Base-by-base conservation (phyloP, 2,797 vertebrate genomes). In the Oceanodroma leucorhoa region DNA sequence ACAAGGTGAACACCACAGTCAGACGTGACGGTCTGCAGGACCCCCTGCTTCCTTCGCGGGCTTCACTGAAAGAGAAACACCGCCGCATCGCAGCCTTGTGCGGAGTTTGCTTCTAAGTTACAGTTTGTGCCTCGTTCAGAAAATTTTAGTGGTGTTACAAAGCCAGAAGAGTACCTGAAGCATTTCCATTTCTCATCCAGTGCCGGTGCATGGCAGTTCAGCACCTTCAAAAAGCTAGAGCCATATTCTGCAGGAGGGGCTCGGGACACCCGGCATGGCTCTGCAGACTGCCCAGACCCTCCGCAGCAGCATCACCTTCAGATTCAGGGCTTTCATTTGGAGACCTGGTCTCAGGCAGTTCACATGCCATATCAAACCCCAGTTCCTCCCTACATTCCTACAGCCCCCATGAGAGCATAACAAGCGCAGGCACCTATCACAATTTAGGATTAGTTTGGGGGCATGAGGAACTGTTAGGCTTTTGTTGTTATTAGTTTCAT, bases 221-320 rank as follows among this genome's bases (percentile, higher is more conserved):
- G 22, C 23, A 66, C 34, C 61, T 57, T 41, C 54, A 78, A 15
- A 69, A 60, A 34, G 14, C 20, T 34, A 32, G 9, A 62, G 69
- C 43, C 0, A 0, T 11, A 7, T 38, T 38, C 40, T 75, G 57
- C 40, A 69, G n/a, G 29, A 83, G 51, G 32, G 27, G 16, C 43
- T 48, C 0, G 0, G 32, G 71, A 46, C 30, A 32, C 29, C 32
- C 2, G 0, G 8, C 0, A 1, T 54, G 51, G 34, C 38, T 26
- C 78, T n/a, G 54, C 23, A 62, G 43, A 18, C 21, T 2, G 4
- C 41, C 34, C 46, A 50, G 36, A 11, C 36, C 32, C 57, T 58
- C 40, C 1, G 0, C 0, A 0, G 41, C 19, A 21, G 5, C n/a
- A 66, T 27, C 9, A 0, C 34, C 77, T 79, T 45, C n/a, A 36